Evolutionary conservation across 2,113 vertebrate species (phyloP).

Genomic region (Prietella phreatophila): DNA sequence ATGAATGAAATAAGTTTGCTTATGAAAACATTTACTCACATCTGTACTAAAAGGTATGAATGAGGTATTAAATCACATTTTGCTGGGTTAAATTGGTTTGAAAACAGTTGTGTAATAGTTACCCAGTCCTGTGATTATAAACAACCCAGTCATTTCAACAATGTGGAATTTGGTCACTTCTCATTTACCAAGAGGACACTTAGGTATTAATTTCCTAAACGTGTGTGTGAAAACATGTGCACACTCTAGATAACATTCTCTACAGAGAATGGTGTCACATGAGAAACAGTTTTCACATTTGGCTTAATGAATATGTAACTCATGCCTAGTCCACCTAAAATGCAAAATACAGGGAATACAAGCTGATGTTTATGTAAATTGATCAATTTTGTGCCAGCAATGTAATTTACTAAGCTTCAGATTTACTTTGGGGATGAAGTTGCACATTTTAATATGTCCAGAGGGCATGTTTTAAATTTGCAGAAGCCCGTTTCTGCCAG

Average conservation of each 20-base stretch:
- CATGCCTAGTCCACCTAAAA: not conserved
- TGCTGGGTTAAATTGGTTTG: not conserved
- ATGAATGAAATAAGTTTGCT: not conserved
- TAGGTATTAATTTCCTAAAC: not conserved
- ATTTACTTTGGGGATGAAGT: not conserved
- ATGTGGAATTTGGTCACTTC: not conserved
- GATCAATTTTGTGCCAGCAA: not conserved
- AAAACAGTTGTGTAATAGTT: not conserved
- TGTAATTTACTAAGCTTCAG: not conserved
- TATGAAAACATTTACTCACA: not conserved
- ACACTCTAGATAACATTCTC: not conserved
- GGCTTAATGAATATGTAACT: not conserved
- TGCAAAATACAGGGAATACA: not conserved
- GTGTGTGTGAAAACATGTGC: not conserved
- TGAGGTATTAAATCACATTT: not conserved
- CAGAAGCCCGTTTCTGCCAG: not conserved
- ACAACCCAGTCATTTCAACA: not conserved
- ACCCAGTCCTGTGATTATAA: not conserved
- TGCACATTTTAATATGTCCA: not conserved
- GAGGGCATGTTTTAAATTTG: not conserved
- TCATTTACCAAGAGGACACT: not conserved
- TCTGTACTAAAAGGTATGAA: not conserved
- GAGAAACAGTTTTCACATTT: not conserved
- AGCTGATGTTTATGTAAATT: not conserved
- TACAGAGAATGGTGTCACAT: not conserved